These are phyloP conservation scores for Phylloscopus collybita DNA, from an alignment of 2,797 vertebrate genomes.

Conservation along the genomic window DNA sequence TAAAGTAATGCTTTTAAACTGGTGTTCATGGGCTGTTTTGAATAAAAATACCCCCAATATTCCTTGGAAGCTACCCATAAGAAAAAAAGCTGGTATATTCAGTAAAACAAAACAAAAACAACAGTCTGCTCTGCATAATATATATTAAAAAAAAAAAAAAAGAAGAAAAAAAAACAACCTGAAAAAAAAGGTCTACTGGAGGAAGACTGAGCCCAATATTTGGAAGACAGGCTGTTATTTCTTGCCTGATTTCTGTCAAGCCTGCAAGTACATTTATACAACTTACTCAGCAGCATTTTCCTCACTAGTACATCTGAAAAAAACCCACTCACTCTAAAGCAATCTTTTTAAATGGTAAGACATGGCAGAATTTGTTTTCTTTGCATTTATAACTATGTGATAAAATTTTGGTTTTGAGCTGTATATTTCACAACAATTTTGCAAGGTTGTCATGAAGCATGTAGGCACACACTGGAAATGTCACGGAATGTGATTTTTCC, in stretches of 20 bases:
- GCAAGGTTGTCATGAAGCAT: background rate
- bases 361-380: background rate
- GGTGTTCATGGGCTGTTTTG: background rate
- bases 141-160: background rate
- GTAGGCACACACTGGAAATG: background rate
- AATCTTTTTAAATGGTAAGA: background rate
- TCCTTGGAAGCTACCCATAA: background rate
- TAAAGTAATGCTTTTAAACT: background rate
- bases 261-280: background rate
- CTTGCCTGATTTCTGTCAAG: background rate
- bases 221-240: background rate
- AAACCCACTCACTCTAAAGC: background rate
- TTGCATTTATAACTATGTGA: background rate
- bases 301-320: background rate
- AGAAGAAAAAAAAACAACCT: too few relatives aligned
- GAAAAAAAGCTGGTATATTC: background rate
- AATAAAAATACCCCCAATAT: background rate
- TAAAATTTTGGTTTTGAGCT: background rate
- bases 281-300: background rate
- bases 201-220: background rate
- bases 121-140: background rate
- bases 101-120: background rate
- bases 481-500: background rate
- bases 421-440: background rate
- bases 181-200: background rate